A percentile compares a stretch with the other conserved stretches of the same genome.
Evolutionary conservation across 2,888 invertebrate genomes (phyloP).

Genomic region (Cryptophagus acutangulus): DNA sequence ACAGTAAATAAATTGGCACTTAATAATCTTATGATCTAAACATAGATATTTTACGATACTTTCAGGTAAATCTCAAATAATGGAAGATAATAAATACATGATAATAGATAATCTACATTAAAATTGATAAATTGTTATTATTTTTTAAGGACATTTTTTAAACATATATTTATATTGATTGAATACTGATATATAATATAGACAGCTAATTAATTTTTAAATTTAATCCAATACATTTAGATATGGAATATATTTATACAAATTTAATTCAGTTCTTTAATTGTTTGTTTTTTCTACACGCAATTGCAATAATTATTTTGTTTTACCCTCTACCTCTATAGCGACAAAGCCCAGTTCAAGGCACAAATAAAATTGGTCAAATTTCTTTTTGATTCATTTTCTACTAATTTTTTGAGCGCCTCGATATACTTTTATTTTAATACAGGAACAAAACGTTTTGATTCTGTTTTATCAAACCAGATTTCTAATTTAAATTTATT

Average conservation of each 20-base stretch:
- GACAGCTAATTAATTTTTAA: conserved; percentile 12
- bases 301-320: background rate
- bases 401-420: conserved; percentile 16
- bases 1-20: conserved; percentile 26
- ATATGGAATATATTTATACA: conserved; percentile 27
- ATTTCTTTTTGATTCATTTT: conserved; percentile 24
- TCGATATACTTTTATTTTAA: too few species aligned
- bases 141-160: conserved; percentile 18
- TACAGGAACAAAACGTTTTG: too few species aligned
- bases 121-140: conserved; percentile 7
- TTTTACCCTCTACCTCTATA: background rate
- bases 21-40: conserved; percentile 21
- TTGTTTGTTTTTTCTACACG: conserved; percentile 14
- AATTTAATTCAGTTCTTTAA: conserved; percentile 1
- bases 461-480: too few species aligned
- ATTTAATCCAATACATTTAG: conserved; percentile 21
- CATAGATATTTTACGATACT: conserved; percentile 28
- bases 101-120: background rate
- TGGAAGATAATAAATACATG: background rate
- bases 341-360: conserved; percentile 43
- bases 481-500: too few species aligned
- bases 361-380: conserved; percentile 48
- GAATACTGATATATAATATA: conserved; percentile 20
- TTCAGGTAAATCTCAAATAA: conserved; percentile 21
- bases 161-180: too few species aligned